These are phyloP conservation scores for Hyalella azteca DNA, from an alignment of 2,888 invertebrate genomes.

Conservation along the genomic window DNA sequence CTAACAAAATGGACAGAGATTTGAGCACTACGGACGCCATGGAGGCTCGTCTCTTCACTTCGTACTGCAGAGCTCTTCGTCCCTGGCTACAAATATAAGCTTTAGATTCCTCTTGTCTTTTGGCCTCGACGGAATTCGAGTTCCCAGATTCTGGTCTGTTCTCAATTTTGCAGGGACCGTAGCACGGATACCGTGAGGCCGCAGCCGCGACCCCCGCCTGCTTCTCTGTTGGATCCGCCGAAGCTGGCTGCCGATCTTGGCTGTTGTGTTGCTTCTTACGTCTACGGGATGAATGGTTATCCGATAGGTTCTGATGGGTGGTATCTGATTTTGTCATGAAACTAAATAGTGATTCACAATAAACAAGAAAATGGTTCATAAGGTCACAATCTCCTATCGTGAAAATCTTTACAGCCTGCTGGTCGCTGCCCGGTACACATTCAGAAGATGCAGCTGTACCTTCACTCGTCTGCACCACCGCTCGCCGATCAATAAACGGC, in stretches of 20 bases:
- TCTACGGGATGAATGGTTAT: background rate
- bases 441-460: background rate
- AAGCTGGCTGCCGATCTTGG: background rate
- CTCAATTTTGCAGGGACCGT: background rate
- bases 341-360: background rate
- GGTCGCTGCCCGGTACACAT: background rate
- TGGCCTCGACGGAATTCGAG: background rate
- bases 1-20: conserved; percentile 65
- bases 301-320: conserved; percentile 12
- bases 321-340: conserved; percentile 1
- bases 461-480: background rate
- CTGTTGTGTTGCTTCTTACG: background rate
- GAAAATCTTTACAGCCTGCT: background rate
- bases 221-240: background rate
- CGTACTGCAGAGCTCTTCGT: conserved; percentile 18
- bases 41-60: conserved; percentile 29
- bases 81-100: background rate
- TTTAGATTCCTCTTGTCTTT: background rate
- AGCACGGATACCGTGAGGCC: conserved; percentile 24
- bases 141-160: background rate
- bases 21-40: conserved; percentile 63
- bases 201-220: too few species aligned
- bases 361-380: background rate
- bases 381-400: background rate
- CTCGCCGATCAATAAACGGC: conserved; percentile 14